phyloP scores from a whole-genome alignment of 2,888 invertebrate genomes.

The Harmothoe impar region DNA sequence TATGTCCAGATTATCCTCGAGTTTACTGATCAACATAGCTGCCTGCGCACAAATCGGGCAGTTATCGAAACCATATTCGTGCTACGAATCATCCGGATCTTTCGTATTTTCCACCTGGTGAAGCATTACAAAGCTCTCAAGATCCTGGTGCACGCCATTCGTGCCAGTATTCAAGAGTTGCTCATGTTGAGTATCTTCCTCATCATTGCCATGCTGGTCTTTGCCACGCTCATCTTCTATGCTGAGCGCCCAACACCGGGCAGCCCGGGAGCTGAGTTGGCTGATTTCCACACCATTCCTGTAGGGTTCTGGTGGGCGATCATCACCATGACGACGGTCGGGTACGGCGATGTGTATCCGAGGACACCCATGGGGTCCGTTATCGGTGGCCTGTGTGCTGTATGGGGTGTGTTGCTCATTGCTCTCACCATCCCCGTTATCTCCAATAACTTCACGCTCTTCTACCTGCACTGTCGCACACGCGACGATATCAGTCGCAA shows the following conservation, averaged over 20 bases:
- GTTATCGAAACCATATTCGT: slow-evolving; percentile 83
- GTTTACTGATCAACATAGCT: slow-evolving; percentile 76
- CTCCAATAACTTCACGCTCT: slow-evolving; percentile 82
- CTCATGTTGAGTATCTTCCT: slow-evolving; percentile 82
- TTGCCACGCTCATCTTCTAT: slow-evolving; percentile 83
- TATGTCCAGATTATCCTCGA: slow-evolving; percentile 81
- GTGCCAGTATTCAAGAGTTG: slow-evolving; percentile 83
- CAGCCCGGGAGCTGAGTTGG: slow-evolving; percentile 54
- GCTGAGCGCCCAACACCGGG: slow-evolving; percentile 77
- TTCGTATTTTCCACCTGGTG: slow-evolving; percentile 84
- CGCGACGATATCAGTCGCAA: slow-evolving; percentile 66
- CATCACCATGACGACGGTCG: slow-evolving; percentile 83
- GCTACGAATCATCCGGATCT: slow-evolving; percentile 84
- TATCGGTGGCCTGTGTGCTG: slow-evolving; percentile 81
- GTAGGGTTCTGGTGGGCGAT: slow-evolving; percentile 84
- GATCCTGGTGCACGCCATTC: slow-evolving; percentile 84
- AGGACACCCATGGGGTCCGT: slow-evolving; percentile 78
- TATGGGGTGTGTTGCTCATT: slow-evolving; percentile 80
- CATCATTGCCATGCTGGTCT: slow-evolving; percentile 82
- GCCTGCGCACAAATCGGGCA: slow-evolving; percentile 79
- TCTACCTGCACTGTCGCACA: slow-evolving; percentile 81
- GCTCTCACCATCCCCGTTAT: slow-evolving; percentile 83
- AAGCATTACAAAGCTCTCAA: slow-evolving; percentile 84
- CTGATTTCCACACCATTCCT: slow-evolving; percentile 64
- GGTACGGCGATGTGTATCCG: slow-evolving; percentile 82